These are phyloP conservation scores for Hylaea fasciaria DNA, from an alignment of 2,888 invertebrate genomes.

Conservation along the genomic window DNA sequence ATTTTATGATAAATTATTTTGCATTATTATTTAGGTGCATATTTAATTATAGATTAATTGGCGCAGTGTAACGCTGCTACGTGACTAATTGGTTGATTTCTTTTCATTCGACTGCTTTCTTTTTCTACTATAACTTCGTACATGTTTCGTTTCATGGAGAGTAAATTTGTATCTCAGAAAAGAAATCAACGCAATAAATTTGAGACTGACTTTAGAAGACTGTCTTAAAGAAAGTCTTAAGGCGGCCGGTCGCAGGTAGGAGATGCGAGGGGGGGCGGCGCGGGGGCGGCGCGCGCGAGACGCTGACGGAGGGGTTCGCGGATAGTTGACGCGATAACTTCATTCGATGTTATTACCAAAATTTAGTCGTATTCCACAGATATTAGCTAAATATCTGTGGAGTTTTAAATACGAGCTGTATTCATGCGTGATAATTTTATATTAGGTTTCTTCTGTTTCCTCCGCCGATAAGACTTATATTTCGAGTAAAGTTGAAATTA, in stretches of 20 bases:
- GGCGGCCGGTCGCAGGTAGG: constrained; percentile 38
- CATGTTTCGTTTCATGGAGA: constrained; percentile 57
- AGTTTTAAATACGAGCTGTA: constrained; percentile 37
- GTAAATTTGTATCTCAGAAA: constrained; percentile 67
- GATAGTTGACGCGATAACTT: constrained; percentile 50
- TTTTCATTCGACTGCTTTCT: constrained; percentile 60
- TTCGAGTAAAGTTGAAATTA: constrained; percentile 28
- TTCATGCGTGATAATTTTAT: constrained; percentile 41
- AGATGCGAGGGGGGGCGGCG: constrained; percentile 37
- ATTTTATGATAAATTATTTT: constrained; percentile 73
- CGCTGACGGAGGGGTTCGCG: constrained; percentile 12
- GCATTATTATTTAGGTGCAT: constrained; percentile 69
- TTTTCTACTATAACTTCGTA: constrained; percentile 39
- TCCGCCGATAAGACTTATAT: constrained; percentile 33
- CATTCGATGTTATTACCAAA: constrained; percentile 60
- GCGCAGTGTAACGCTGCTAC: constrained; percentile 52
- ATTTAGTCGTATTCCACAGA: constrained; percentile 51
- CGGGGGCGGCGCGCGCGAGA: constrained; percentile 22
- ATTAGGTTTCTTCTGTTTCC: constrained; percentile 38
- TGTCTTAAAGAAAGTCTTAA: constrained; percentile 73
- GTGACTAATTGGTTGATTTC: constrained; percentile 53
- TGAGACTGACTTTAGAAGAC: constrained; percentile 84
- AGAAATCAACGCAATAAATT: constrained; percentile 82
- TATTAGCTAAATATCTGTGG: constrained; percentile 36
- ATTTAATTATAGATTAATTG: constrained; percentile 53